Percentiles rank a stretch among this genome's conserved stretches.
These are phyloP conservation scores for rabbit (Oryctolagus cuniculus) DNA, from an alignment of 2,113 vertebrate species.

Conservation along the genomic window mOryCun1.1 NC_091453.1:73950501-73951000, in stretches of 20 bases:
- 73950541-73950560: not conserved
- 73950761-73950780: conserved; percentile 6
- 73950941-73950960: no score
- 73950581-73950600: conserved; percentile 41
- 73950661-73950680: conserved; percentile 26
- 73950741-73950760: not conserved
- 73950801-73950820: no score
- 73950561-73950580: not conserved
- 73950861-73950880: no score
- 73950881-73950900: no score
- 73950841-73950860: no score
- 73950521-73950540: not conserved
- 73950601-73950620: no score
- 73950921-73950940: no score
- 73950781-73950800: not conserved
- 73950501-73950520: conserved; percentile 38
- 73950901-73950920: no score
- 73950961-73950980: no score
- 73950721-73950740: not conserved
- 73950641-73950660: not conserved
- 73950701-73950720: not conserved
- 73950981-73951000: no score
- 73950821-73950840: no score
- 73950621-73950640: not conserved
- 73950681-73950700: conserved; percentile 46